Base-by-base conservation (phyloP, 2,797 vertebrate species). In the Phalanger gymnotis region DNA sequence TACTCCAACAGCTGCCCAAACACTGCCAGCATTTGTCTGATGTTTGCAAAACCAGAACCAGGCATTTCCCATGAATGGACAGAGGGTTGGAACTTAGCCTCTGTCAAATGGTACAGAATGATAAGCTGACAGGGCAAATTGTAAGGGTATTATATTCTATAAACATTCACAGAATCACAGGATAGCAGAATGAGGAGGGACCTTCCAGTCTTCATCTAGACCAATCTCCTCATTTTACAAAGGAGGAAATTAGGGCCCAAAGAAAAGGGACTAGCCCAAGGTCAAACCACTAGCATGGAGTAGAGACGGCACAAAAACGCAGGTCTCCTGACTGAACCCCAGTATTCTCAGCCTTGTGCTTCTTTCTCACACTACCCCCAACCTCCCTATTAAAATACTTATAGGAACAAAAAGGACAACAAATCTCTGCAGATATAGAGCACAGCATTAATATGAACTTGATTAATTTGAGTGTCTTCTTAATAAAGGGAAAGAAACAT, bases 1-100 rank as follows among this genome's bases (percentile, higher is more conserved):
- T 92, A 52, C 94, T 95, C 91, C 95, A 95, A 98, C 96, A 98
- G 95, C 95, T 97, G 97, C 96, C 97, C 93, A 90, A 94, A 95
- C 94, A 93, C 96, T 92, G 95, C 96, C 91, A 97, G 96, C 73
- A 90, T 92, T 97, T 96, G 96, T 58, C 96, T 97, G 96, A 58
- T 94, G 91, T 5, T 95, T 51, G 58, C 14, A 0, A 95, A 97
- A 97, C 96, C 57, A 25, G 0, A 30, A 0, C 0, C 1, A 94
- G 95, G 91, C 6, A 0, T 94, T 3, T 95, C 92, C 7, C 1
- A 94, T 95, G 91, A 95, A 96, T 87, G 96, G 91, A 87, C 94
- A 95, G 91, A 95, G 56, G 51, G 91, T 96, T 97, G 96, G 40
- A 87, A 47, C 73, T 51, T 51, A 87, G 73, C 73, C 73, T 95